Percentiles rank a stretch among this genome's conserved stretches.
These are phyloP conservation scores for Wiebesia pumilae DNA, from an alignment of 1,140 invertebrate genomes.

Conservation along the genomic window DNA sequence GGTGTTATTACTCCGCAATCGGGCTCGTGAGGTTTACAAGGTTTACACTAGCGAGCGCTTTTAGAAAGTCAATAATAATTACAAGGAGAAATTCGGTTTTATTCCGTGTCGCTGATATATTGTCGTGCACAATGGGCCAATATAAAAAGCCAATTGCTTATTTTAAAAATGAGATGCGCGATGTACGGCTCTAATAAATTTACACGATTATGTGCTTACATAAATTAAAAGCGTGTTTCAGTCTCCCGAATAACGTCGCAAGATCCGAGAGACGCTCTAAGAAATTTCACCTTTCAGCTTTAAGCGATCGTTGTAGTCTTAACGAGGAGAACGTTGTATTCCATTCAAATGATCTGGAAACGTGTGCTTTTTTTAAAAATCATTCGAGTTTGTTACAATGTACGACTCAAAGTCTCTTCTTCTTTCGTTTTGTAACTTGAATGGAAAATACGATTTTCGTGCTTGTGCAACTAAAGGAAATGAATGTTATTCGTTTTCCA, in stretches of 20 bases:
- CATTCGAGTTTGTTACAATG: background rate
- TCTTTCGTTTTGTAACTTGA: background rate
- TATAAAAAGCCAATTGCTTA: no score
- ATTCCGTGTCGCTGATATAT: background rate
- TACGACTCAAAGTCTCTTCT: background rate
- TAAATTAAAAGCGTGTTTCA: no score
- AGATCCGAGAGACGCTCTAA: no score
- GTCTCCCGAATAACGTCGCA: no score
- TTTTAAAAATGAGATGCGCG: no score
- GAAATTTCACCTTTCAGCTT: background rate
- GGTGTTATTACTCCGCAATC: background rate
- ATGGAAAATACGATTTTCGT: constrained; percentile 19
- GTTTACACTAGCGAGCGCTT: background rate
- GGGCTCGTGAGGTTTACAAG: background rate
- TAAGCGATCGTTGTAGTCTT: background rate
- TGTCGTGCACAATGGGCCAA: no score
- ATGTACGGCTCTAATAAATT: no score
- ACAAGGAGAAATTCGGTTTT: background rate
- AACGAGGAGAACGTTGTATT: background rate
- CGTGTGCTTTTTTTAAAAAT: background rate
- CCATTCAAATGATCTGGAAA: background rate
- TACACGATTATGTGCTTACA: background rate
- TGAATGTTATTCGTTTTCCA: constrained; percentile 5
- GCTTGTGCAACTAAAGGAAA: constrained; percentile 27
- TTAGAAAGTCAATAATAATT: background rate